Percentiles rank a stretch among this genome's conserved stretches.
phyloP scores from a whole-genome alignment of 2,888 invertebrate species.

The Cephus runcator region DNA sequence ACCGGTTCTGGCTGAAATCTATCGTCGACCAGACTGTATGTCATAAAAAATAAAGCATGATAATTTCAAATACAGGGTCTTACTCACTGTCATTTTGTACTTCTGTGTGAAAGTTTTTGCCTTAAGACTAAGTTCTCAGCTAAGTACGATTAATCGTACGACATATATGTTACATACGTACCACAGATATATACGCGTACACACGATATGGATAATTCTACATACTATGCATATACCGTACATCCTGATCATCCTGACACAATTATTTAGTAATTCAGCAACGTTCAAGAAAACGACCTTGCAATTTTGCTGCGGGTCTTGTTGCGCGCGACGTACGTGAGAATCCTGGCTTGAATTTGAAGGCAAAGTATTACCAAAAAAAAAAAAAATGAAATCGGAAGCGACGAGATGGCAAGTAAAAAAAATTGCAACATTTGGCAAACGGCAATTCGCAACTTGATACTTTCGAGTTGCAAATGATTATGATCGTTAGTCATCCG shows the following conservation, averaged over 20 bases:
- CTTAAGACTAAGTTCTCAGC: not conserved
- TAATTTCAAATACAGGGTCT: constrained; percentile 18
- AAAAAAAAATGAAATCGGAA: not conserved
- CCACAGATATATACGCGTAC: not conserved
- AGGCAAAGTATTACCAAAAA: not conserved
- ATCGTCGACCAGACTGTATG: constrained; percentile 1
- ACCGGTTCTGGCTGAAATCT: not conserved
- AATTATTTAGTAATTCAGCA: not conserved
- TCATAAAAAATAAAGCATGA: not conserved
- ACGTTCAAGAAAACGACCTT: not conserved
- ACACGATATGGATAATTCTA: not conserved
- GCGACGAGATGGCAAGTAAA: not conserved
- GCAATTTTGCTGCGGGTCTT: not conserved
- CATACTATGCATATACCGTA: not conserved
- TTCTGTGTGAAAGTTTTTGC: constrained; percentile 5
- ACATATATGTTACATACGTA: not conserved
- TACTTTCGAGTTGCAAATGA: not conserved
- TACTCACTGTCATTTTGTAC: constrained; percentile 18
- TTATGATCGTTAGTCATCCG: not conserved
- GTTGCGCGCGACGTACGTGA: not conserved
- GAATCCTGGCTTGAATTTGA: not conserved
- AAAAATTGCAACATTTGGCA: not conserved
- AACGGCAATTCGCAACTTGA: not conserved
- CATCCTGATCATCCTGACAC: not conserved
- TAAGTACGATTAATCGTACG: not conserved